A percentile compares a stretch with the other conserved stretches of the same genome.
These are phyloP conservation scores for Lepilemur ruficaudatus DNA, from an alignment of 2,797 vertebrate species.

Conservation along the genomic window DNA sequence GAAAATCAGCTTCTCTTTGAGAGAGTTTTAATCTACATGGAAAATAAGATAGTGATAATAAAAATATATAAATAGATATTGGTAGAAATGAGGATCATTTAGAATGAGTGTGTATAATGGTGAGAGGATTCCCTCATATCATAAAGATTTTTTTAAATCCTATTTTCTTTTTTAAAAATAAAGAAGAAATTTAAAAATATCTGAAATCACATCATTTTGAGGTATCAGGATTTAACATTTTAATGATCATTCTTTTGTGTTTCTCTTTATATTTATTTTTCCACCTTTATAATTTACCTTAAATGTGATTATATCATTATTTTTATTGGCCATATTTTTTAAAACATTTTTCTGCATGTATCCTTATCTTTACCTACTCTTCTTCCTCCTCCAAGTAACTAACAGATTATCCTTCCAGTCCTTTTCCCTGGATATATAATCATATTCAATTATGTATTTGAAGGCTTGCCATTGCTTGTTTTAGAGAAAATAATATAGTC, in stretches of 20 bases:
- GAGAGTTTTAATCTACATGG: background rate
- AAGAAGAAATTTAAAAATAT: background rate
- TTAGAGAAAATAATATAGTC: background rate
- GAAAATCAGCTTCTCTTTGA: background rate
- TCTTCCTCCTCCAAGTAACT: background rate
- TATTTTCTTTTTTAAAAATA: background rate
- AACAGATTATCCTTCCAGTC: background rate
- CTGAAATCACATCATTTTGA: background rate
- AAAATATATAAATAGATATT: background rate
- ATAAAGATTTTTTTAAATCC: background rate
- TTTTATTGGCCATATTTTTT: background rate
- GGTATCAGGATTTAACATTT: background rate
- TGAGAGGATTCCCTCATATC: background rate
- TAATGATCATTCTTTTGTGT: background rate
- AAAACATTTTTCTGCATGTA: background rate
- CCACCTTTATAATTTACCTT: background rate
- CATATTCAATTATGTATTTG: background rate
- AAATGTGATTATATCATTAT: background rate
- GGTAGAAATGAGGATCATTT: background rate
- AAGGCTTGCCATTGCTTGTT: background rate
- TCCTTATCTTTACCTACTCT: background rate
- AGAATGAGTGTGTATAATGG: background rate
- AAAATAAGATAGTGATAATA: background rate
- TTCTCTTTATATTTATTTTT: slow-evolving; percentile 3
- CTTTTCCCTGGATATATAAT: background rate